These are phyloP conservation scores for Ips typographus DNA, from an alignment of 1,140 invertebrate species.

Conservation along the genomic window DNA sequence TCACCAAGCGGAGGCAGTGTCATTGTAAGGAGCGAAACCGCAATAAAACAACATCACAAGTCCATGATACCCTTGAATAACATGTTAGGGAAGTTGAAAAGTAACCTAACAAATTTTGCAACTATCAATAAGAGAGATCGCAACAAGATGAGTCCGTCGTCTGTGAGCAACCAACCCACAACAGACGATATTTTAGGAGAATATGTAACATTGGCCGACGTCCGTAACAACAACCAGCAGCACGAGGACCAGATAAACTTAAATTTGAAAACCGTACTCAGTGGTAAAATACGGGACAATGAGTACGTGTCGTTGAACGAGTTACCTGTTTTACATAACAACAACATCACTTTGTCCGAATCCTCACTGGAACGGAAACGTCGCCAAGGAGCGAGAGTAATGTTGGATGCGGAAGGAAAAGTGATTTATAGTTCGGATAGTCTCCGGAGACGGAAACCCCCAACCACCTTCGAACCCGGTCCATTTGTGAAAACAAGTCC, in stretches of 20 bases:
- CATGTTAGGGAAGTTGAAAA: constrained; percentile 65
- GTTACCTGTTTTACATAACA: constrained; percentile 61
- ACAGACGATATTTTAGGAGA: constrained; percentile 57
- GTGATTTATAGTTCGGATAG: constrained; percentile 89
- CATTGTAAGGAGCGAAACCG: constrained; percentile 48
- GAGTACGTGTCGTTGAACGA: constrained; percentile 82
- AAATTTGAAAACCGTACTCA: constrained; percentile 58
- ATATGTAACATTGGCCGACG: constrained; percentile 82
- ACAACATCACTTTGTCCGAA: constrained; percentile 51
- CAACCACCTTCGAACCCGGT: constrained; percentile 83
- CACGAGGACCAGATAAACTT: constrained; percentile 55
- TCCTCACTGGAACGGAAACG: constrained; percentile 53
- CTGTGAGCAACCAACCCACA: background rate
- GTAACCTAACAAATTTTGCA: constrained; percentile 56
- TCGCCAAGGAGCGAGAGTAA: constrained; percentile 76
- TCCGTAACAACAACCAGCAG: constrained; percentile 73
- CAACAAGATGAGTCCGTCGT: constrained; percentile 51
- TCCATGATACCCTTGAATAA: constrained; percentile 60
- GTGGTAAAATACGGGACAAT: constrained; percentile 61
- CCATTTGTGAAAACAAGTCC: constrained; percentile 63
- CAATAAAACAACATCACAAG: constrained; percentile 52
- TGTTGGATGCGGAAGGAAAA: constrained; percentile 83
- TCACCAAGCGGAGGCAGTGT: constrained; percentile 51
- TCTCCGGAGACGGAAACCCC: constrained; percentile 75
- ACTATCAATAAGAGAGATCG: constrained; percentile 44